Evolutionary conservation across 2,888 invertebrate species (phyloP), one percentile per base, ranked within the genome.

Genomic region (Paralinhomoeus sp.): DNA sequence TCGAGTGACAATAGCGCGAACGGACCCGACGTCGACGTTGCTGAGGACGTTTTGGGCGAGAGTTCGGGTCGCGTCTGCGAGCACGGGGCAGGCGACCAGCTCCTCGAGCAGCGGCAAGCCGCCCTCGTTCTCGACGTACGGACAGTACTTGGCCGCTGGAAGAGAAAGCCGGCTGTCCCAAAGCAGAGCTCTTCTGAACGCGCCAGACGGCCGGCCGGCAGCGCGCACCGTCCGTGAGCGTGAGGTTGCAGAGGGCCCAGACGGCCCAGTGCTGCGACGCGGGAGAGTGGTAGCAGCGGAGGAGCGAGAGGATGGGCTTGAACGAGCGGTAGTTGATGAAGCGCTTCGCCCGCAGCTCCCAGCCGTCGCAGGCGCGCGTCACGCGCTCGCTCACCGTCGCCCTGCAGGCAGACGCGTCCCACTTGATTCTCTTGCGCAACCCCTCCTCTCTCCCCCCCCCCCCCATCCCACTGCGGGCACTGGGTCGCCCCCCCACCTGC

Each of bases 301-400:
- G 72, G 48, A 93, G 69, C 49, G 79, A 73, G 23, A 93, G 69
- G 48, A 93, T 85, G 1, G 93, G 93, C 61, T 83, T 78, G 68
- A 93, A 91, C 27, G 82, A 82, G 50, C 87, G 76, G 66, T 93
- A 93, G 68, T 93, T 93, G 51, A 93, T 93, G 64, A 87, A 91
- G 37, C 93, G 71, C 56, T 78, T 78, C 1, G 82, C 78, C 45
- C 71, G 71, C 40, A 91, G 67, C 61, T 83, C 76, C 91, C 91
- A 93, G 40, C 79, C 72, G 50, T 77, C 73, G 37, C 91, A 82
- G 15, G 87, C 37, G 13, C 7, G 2, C 37, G 20, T 21, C 37
- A 37, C 18, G 7, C 15, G 13, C 13, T 21, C 18, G 5, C 39
- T 17, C 2, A 39, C 39, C 39, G 23, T 27, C 27, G 27, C 27